These are phyloP conservation scores for Drosophila borborema DNA, from an alignment of 2,888 invertebrate genomes.

Conservation along the genomic window DNA sequence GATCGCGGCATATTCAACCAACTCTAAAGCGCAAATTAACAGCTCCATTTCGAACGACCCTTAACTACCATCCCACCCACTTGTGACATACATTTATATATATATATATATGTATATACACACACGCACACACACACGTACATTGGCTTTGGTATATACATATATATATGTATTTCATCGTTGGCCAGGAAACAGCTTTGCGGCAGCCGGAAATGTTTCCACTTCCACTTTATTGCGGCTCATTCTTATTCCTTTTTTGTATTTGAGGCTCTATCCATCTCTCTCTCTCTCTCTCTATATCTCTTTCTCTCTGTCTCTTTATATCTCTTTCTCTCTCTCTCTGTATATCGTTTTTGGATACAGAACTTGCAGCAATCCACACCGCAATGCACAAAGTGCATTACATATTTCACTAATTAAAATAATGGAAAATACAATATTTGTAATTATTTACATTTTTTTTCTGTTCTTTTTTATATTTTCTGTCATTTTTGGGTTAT, in stretches of 20 bases:
- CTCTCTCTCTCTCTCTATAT: neutral
- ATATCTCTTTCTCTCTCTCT: slow-evolving; percentile 1
- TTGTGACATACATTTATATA: neutral
- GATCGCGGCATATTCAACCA: slow-evolving; percentile 42
- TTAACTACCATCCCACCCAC: slow-evolving; percentile 25
- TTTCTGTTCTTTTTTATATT: neutral
- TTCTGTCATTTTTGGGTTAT: slow-evolving; percentile 7
- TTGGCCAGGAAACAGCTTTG: slow-evolving; percentile 80
- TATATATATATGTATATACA: neutral
- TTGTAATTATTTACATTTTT: slow-evolving; percentile 61
- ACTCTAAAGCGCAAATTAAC: slow-evolving; percentile 73
- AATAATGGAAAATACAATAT: slow-evolving; percentile 72
- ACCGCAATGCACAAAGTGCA: slow-evolving; percentile 60
- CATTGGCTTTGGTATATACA: slow-evolving; percentile 74
- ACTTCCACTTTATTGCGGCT: slow-evolving; percentile 64
- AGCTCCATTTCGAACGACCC: slow-evolving; percentile 55
- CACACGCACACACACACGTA: slow-evolving; percentile 26
- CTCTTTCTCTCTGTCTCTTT: neutral
- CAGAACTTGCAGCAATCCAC: slow-evolving; percentile 37
- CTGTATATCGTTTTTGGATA: slow-evolving; percentile 11
- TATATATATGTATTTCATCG: slow-evolving; percentile 69
- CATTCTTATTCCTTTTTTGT: slow-evolving; percentile 52
- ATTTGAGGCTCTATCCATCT: slow-evolving; percentile 23
- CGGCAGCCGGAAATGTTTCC: slow-evolving; percentile 80
- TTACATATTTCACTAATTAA: slow-evolving; percentile 78